phyloP scores from a whole-genome alignment of 2,113 vertebrate species.

The Paramormyrops kingsleyae region DNA sequence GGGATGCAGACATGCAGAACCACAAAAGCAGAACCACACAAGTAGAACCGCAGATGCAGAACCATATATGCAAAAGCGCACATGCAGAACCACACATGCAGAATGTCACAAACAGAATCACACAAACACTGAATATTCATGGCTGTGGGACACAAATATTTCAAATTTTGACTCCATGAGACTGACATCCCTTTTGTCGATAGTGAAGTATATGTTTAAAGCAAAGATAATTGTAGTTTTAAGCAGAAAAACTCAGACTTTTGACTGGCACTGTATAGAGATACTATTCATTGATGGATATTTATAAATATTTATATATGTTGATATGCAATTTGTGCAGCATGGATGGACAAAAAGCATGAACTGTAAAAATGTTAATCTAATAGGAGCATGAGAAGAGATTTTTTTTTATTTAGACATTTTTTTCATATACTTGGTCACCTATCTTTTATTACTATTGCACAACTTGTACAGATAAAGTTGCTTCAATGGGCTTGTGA shows the following conservation, averaged over 20 bases:
- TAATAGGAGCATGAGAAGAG: neutral
- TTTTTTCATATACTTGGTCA: neutral
- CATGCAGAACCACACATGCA: too few species aligned
- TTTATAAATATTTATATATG: neutral
- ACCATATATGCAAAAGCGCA: too few species aligned
- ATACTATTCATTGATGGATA: neutral
- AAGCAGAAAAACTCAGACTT: neutral
- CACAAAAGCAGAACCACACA: too few species aligned
- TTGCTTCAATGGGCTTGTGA: neutral
- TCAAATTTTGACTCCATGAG: too few species aligned
- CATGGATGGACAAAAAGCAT: neutral
- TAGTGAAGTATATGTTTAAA: too few species aligned
- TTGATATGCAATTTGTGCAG: neutral
- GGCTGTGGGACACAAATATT: too few species aligned
- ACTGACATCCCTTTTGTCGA: too few species aligned
- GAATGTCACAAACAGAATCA: too few species aligned
- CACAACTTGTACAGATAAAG: neutral
- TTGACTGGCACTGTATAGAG: neutral
- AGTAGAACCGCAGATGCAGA: too few species aligned
- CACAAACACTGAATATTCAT: too few species aligned
- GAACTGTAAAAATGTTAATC: neutral
- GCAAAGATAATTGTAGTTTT: neutral
- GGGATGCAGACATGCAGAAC: too few species aligned
- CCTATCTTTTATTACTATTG: neutral
- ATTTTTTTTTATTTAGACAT: neutral